phyloP scores from a whole-genome alignment of 1,140 invertebrate genomes.

The Amyelois transitella region DNA sequence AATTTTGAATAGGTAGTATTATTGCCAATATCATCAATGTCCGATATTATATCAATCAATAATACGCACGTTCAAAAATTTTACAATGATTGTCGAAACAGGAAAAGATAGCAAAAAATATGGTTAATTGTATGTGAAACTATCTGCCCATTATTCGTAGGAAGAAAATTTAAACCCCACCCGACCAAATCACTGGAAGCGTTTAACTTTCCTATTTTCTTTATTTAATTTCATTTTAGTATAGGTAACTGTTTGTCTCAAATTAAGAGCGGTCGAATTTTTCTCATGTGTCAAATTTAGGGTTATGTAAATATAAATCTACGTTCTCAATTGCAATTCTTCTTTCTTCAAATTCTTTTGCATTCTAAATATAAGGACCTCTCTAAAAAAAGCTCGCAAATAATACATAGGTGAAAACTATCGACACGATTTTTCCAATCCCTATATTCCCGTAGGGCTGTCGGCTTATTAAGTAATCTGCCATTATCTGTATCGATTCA shows the following conservation, averaged over 20 bases:
- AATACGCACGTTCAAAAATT: not conserved
- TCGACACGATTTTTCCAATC: slow-evolving; percentile 7
- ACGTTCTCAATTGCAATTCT: no score
- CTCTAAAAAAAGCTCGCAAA: not conserved
- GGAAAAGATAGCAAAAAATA: not conserved
- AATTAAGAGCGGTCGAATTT: no score
- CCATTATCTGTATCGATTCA: slow-evolving; percentile 53
- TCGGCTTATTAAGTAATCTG: slow-evolving; percentile 53
- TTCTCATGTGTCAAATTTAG: no score
- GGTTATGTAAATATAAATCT: no score
- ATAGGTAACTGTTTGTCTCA: no score
- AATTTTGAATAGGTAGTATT: slow-evolving; percentile 5
- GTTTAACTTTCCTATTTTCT: no score
- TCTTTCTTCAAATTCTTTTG: no score
- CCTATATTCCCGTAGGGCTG: slow-evolving; percentile 39
- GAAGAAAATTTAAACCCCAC: no score
- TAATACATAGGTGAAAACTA: not conserved
- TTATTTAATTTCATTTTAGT: no score
- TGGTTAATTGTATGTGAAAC: not conserved
- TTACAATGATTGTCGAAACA: not conserved
- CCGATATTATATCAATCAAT: not conserved
- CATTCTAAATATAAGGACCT: no score
- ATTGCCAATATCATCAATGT: not conserved
- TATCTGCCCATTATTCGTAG: no score
- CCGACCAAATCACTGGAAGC: no score